Conservation (phyloP, 1,140 invertebrate genomes). For the Microplitis demolitor region DNA sequence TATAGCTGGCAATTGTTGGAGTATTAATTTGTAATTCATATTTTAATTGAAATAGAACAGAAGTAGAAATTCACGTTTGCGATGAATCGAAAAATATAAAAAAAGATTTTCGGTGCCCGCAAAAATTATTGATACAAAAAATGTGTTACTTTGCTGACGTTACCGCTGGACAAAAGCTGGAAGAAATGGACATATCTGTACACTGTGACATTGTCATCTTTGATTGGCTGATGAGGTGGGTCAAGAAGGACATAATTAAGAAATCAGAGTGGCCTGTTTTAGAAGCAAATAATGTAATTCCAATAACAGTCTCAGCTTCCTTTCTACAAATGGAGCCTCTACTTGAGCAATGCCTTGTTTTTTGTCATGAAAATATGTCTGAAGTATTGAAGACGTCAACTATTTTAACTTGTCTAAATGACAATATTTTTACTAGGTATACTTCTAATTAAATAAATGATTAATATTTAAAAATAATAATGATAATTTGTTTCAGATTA, state of each 20-base stretch:
- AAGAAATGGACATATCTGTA: constrained; percentile 95
- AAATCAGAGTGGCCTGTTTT: constrained; percentile 74
- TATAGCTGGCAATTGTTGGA: background rate
- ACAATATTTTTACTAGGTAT: constrained; percentile 75
- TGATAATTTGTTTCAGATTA: constrained; percentile 62
- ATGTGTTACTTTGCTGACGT: constrained; percentile 95
- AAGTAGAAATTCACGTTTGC: constrained; percentile 86
- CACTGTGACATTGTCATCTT: constrained; percentile 93
- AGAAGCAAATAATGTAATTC: constrained; percentile 85
- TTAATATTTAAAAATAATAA: constrained; percentile 15
- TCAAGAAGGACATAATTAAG: constrained; percentile 73
- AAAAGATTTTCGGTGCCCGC: constrained; percentile 86
- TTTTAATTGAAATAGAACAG: constrained; percentile 62
- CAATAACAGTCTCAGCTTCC: constrained; percentile 89
- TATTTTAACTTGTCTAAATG: constrained; percentile 81
- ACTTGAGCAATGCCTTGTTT: constrained; percentile 79
- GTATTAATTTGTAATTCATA: background rate
- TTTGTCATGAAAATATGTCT: constrained; percentile 78
- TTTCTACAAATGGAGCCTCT: constrained; percentile 93
- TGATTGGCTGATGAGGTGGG: constrained; percentile 96
- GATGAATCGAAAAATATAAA: constrained; percentile 86
- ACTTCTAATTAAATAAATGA: constrained; percentile 25
- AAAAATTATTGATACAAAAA: constrained; percentile 82
- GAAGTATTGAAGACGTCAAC: constrained; percentile 79
- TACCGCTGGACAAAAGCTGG: constrained; percentile 81